Evolutionary conservation across 2,113 vertebrate genomes (phyloP), one percentile per base, ranked within the genome.

Genomic region (Climacteris rufus): DNA sequence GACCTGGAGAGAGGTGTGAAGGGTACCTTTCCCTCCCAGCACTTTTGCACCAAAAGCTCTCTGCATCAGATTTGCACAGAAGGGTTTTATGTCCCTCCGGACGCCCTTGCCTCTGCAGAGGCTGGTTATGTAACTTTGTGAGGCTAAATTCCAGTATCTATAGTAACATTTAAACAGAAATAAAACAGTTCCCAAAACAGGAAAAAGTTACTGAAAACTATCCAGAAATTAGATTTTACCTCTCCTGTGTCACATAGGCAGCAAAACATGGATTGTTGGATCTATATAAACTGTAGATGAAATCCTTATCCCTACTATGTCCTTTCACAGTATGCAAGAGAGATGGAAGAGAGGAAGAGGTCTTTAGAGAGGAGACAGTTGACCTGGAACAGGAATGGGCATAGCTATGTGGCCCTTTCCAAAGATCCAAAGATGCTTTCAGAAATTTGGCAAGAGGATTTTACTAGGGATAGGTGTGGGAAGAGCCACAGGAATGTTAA

Each of bases 121-220:
- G 31, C 79, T 59, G 56, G 33, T 96, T 95, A 49, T 86, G 69
- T 94, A 96, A 96, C 93, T 83, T 72, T 5, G 27, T 3, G 12
- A 85, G 59, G 75, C 85, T 56, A 87, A 93, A 87, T 83, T 93
- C 92, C 93, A 92, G 91, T 93, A 94, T 93, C 94, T 95, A 92
- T 96, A 96, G 96, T 88, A 92, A 97, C 95, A 70, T 70, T 95
- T 80, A 96, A 95, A 96, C 94, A 95, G 90, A 94, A 95, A 75
- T 96, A 74, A 90, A 96, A 91, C 90, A 88, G 85, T 96, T 93
- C 83, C 82, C 87, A 66, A 94, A 96, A 50, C 91, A 90, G 64
- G 75, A 90, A 94, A 90, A 96, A 83, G 83, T 95, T 88, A 78
- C 83, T 95, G 76, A 96, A 95, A 89, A 68, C 60, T 81, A 25